Conservation (phyloP, 2,797 vertebrate species). For the Streptopelia turtur region DNA sequence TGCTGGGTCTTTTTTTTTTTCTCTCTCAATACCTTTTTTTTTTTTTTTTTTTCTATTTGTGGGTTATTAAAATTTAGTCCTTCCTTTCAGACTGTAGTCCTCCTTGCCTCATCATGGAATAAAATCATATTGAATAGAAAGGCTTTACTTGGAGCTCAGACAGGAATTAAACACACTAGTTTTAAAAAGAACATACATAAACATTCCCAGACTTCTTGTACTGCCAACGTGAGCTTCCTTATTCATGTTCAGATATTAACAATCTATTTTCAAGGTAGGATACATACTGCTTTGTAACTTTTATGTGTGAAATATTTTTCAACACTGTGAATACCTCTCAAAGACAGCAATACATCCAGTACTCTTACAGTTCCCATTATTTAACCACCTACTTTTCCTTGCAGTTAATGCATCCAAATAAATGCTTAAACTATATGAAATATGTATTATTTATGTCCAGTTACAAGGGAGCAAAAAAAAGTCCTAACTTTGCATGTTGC, state of each 20-base stretch:
- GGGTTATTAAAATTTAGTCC: not conserved
- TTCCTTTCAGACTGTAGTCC: not conserved
- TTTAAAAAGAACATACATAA: slow-evolving; percentile 44
- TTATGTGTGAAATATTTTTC: not conserved
- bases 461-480: not conserved
- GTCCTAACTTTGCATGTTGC: not conserved
- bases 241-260: not conserved
- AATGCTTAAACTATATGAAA: not conserved
- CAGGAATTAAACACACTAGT: not conserved
- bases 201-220: not conserved
- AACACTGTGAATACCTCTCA: not conserved
- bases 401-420: not conserved
- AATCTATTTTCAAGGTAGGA: slow-evolving; percentile 11
- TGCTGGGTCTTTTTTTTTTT: not conserved
- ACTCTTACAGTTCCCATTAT: not conserved
- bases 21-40: not conserved
- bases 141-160: not conserved
- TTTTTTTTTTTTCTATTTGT: not conserved
- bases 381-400: not conserved
- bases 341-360: not conserved
- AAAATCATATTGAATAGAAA: not conserved
- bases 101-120: not conserved
- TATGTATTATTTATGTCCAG: not conserved
- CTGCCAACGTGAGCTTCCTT: not conserved
- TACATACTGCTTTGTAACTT: not conserved